Conservation (phyloP, 2,888 invertebrate species). For the Aethes cnicana region DNA sequence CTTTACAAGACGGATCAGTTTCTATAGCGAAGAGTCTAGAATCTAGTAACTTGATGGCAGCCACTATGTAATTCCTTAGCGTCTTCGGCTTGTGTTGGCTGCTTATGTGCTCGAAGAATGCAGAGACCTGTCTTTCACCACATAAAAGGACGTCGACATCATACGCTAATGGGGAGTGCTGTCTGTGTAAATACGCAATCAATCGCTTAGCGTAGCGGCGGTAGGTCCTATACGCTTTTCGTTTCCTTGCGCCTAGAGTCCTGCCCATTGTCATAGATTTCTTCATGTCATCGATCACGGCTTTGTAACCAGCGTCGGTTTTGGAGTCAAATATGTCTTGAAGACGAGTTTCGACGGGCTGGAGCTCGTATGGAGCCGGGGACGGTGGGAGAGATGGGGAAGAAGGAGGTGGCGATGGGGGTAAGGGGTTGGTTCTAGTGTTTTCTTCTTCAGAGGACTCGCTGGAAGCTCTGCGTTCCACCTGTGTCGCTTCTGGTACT, state of each 20-base stretch:
- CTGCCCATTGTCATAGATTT: constrained; percentile 79
- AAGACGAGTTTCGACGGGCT: constrained; percentile 71
- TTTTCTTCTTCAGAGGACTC: constrained; percentile 79
- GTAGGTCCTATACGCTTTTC: constrained; percentile 76
- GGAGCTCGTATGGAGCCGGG: constrained; percentile 71
- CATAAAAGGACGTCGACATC: constrained; percentile 77
- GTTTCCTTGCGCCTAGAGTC: constrained; percentile 69
- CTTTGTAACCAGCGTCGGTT: constrained; percentile 79
- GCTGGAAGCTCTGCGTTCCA: constrained; percentile 66
- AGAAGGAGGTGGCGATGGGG: constrained; percentile 72
- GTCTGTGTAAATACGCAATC: constrained; percentile 73
- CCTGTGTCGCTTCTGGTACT: constrained; percentile 55
- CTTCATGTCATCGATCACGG: constrained; percentile 80
- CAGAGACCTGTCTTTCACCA: constrained; percentile 74
- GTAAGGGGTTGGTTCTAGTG: constrained; percentile 59
- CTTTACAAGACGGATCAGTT: constrained; percentile 75
- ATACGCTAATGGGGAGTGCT: constrained; percentile 77
- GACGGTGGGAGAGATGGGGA: constrained; percentile 74
- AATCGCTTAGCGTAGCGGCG: constrained; percentile 74
- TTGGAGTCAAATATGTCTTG: constrained; percentile 77
- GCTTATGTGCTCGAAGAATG: constrained; percentile 72
- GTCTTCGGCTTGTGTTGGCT: constrained; percentile 77
- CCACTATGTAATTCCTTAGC: constrained; percentile 75
- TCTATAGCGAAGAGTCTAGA: constrained; percentile 77
- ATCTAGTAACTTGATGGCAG: constrained; percentile 75